phyloP scores from a whole-genome alignment of 2,888 invertebrate genomes.

The Zootermopsis nevadensis region DNA sequence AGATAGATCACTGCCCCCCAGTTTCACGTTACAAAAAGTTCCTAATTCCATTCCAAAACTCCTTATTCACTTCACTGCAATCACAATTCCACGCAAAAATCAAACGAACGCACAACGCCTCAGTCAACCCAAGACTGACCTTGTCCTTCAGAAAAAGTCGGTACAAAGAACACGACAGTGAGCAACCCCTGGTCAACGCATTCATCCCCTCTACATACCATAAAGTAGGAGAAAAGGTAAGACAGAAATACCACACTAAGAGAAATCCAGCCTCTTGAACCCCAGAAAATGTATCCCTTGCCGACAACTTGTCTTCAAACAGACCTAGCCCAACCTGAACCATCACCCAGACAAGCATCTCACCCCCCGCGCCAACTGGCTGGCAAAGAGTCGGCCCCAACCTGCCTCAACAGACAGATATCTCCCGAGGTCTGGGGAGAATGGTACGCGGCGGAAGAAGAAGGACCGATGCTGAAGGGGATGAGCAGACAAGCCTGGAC shows the following conservation, averaged over 20 bases:
- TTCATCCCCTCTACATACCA: slow-evolving; percentile 11
- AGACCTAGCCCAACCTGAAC: slow-evolving; percentile 8
- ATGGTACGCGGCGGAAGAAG: background rate
- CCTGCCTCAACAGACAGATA: slow-evolving; percentile 17
- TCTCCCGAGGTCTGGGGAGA: slow-evolving; percentile 20
- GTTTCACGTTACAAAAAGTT: no score
- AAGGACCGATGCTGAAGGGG: background rate
- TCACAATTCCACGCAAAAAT: background rate
- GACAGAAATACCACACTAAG: background rate
- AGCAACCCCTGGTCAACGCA: background rate
- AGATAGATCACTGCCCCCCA: background rate
- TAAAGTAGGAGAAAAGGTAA: background rate
- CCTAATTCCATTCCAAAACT: no score
- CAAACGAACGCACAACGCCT: background rate
- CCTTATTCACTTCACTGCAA: background rate
- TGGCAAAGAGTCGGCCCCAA: background rate
- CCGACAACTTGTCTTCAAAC: slow-evolving; percentile 8
- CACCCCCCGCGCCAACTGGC: background rate
- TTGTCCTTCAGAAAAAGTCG: slow-evolving; percentile 15
- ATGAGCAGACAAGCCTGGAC: slow-evolving; percentile 8
- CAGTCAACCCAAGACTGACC: slow-evolving; percentile 19
- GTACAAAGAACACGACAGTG: background rate
- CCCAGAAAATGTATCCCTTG: background rate
- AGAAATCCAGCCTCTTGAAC: slow-evolving; percentile 8
- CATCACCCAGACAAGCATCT: background rate